Conservation (phyloP, 2,113 vertebrate genomes). For the Gasterosteus aculeatus region DNA sequence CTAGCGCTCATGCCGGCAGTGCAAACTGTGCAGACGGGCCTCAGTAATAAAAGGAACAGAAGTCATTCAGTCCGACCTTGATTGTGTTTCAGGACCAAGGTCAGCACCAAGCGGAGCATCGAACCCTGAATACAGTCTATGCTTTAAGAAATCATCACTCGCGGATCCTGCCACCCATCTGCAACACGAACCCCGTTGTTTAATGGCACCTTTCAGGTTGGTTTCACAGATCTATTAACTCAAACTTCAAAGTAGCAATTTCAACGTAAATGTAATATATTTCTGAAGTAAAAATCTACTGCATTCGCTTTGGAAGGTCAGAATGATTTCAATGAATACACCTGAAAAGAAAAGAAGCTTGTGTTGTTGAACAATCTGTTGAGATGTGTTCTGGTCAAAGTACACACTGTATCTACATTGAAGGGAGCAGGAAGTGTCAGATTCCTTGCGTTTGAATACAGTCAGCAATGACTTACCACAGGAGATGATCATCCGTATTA, state of each 20-base stretch:
- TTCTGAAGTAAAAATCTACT: too few relatives aligned
- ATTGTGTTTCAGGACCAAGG: constrained; percentile 31
- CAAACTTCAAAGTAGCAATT: background rate
- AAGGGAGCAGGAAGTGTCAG: background rate
- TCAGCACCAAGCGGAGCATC: background rate
- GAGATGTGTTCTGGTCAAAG: background rate
- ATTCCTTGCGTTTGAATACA: background rate
- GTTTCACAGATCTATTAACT: too few relatives aligned
- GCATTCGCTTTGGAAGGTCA: background rate
- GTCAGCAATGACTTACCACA: background rate
- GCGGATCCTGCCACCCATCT: too few relatives aligned
- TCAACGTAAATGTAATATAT: background rate
- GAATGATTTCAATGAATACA: background rate
- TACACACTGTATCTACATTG: background rate
- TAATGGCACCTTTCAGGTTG: background rate
- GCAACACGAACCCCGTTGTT: too few relatives aligned
- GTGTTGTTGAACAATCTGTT: background rate
- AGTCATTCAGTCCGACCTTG: constrained; percentile 10
- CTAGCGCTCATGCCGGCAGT: constrained; percentile 20
- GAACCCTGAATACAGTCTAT: background rate
- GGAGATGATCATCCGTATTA: background rate
- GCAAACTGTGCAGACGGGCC: constrained; percentile 26
- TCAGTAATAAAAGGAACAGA: constrained; percentile 37
- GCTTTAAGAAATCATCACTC: background rate
- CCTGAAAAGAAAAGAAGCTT: background rate